These are phyloP conservation scores for Cremastinae sp. DNA, from an alignment of 2,888 invertebrate species.

Conservation along the genomic window DNA sequence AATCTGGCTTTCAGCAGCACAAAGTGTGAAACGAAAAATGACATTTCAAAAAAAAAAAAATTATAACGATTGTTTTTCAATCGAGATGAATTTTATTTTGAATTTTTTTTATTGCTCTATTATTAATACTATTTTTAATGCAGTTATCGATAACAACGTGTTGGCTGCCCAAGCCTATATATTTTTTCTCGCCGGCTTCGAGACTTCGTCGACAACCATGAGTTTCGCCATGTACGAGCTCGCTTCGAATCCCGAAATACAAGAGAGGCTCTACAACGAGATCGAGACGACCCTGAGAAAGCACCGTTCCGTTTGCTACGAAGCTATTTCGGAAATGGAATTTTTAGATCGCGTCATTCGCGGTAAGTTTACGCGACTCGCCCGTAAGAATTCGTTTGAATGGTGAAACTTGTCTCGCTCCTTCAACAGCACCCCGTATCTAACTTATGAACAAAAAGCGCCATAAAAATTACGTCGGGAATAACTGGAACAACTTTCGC, in stretches of 20 bases:
- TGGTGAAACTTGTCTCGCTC: neutral
- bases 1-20: no score
- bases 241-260: slow-evolving; percentile 67
- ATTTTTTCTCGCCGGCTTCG: slow-evolving; percentile 72
- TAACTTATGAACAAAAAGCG: slow-evolving; percentile 12
- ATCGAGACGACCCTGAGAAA: slow-evolving; percentile 59
- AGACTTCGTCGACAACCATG: slow-evolving; percentile 70
- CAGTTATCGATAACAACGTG: slow-evolving; percentile 63
- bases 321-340: slow-evolving; percentile 66
- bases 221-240: slow-evolving; percentile 69
- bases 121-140: no score
- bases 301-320: slow-evolving; percentile 60
- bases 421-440: neutral
- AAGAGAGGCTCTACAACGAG: slow-evolving; percentile 67
- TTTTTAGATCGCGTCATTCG: slow-evolving; percentile 66
- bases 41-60: neutral
- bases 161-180: slow-evolving; percentile 69
- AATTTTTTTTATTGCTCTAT: neutral
- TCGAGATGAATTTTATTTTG: neutral
- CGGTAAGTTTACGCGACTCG: slow-evolving; percentile 57
- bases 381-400: slow-evolving; percentile 5
- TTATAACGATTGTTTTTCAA: neutral
- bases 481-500: slow-evolving; percentile 16
- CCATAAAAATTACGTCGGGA: slow-evolving; percentile 31
- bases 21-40: no score